Conservation (phyloP, 2,113 vertebrate genomes). For the Megaceryle torquata region DNA sequence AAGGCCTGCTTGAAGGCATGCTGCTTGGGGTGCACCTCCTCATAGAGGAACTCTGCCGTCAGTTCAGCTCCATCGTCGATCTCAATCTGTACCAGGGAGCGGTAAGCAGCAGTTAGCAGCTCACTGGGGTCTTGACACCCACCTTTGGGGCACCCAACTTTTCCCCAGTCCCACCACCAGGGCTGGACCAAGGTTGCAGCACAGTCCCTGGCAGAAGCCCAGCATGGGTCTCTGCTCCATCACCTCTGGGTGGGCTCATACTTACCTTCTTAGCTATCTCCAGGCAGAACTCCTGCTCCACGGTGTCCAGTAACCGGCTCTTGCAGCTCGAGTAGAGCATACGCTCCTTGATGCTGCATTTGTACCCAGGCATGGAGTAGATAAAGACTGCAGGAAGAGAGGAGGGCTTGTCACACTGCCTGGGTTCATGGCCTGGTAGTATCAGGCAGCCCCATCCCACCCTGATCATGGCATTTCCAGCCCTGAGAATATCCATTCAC, state of each 20-base stretch:
- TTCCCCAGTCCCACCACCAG: fast-evolving
- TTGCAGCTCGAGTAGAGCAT: constrained; percentile 99
- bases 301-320: constrained; percentile 91
- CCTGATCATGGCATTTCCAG: neutral
- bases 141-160: neutral
- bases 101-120: neutral
- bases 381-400: constrained; percentile 86
- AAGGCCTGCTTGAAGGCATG: constrained; percentile 94
- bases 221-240: neutral
- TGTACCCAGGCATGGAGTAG: constrained; percentile 98
- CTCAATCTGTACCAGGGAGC: constrained; percentile 79
- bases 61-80: constrained; percentile 90
- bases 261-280: constrained; percentile 94
- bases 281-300: constrained; percentile 90
- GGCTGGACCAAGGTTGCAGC: neutral
- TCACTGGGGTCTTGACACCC: neutral
- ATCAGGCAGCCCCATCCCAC: neutral
- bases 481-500: neutral
- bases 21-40: constrained; percentile 96
- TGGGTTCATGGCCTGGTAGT: fast-evolving
- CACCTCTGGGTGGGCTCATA: fast-evolving
- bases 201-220: neutral
- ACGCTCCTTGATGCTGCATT: constrained; percentile 95
- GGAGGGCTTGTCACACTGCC: neutral
- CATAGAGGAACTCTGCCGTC: constrained; percentile 92